Percentiles rank a stretch among this genome's conserved stretches.
phyloP scores from a whole-genome alignment of 1,140 invertebrate species.

The Leptopilina clavipes region DNA sequence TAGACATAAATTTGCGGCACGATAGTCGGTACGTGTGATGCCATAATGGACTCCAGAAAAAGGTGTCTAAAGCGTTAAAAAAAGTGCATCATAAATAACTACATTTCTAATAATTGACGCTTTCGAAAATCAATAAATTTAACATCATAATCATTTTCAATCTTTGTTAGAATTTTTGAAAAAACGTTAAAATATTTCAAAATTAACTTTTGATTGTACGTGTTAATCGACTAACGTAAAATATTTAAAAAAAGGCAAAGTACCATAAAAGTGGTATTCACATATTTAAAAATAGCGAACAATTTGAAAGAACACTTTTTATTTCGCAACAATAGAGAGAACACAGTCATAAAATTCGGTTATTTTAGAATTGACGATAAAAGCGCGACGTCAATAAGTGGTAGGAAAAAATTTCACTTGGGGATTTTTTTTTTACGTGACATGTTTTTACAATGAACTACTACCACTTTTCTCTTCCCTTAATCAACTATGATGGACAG shows the following conservation, averaged over 20 bases:
- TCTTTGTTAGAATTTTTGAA: no score
- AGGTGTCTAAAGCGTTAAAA: not conserved
- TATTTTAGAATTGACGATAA: constrained; percentile 21
- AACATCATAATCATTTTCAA: not conserved
- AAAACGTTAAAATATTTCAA: no score
- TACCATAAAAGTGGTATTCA: not conserved
- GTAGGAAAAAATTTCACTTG: constrained; percentile 3
- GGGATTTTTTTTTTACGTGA: constrained; percentile 7
- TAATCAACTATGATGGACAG: constrained; percentile 25
- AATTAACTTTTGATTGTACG: no score
- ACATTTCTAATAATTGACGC: not conserved
- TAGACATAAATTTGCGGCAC: constrained; percentile 30
- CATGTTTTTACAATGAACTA: constrained; percentile 28
- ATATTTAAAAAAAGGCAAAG: not conserved
- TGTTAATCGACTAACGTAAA: no score
- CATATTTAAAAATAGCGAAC: not conserved
- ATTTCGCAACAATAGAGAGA: not conserved
- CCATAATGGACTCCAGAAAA: not conserved
- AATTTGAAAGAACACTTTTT: not conserved
- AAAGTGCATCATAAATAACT: not conserved
- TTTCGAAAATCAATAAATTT: not conserved
- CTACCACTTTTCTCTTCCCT: constrained; percentile 7
- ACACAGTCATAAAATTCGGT: not conserved
- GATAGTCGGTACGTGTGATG: not conserved
- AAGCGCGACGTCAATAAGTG: constrained; percentile 26